Percentiles rank a stretch among this genome's conserved stretches.
Conservation (phyloP, 2,113 vertebrate genomes). For the Arvicanthis niloticus region DNA sequence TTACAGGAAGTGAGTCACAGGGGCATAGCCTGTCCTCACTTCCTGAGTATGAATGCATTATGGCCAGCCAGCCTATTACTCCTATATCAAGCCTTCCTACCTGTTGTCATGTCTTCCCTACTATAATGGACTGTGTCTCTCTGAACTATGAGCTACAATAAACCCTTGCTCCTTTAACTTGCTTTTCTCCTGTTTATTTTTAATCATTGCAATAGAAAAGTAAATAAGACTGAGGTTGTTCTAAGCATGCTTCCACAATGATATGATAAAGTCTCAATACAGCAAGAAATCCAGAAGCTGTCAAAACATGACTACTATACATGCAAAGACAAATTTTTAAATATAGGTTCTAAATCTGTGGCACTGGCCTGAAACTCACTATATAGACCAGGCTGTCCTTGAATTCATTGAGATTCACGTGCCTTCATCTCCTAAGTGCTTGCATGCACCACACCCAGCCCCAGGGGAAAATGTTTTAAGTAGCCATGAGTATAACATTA, state of each 20-base stretch:
- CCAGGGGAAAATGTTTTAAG: background rate
- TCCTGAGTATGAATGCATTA: background rate
- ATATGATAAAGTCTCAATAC: background rate
- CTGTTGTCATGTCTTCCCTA: background rate
- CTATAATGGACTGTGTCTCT: background rate
- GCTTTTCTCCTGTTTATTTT: background rate
- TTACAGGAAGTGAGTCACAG: background rate
- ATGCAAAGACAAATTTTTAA: background rate
- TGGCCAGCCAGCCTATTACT: background rate
- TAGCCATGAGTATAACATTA: fast-evolving
- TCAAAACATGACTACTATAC: background rate
- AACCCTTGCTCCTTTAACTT: background rate
- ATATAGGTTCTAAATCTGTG: background rate
- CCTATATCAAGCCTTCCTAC: background rate
- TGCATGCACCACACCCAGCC: background rate
- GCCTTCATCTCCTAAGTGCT: background rate
- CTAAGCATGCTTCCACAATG: background rate
- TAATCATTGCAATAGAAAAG: background rate
- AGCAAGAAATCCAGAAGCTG: background rate
- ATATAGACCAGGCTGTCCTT: background rate
- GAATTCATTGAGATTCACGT: background rate
- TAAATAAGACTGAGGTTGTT: background rate
- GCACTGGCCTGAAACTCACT: background rate
- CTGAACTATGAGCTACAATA: too few species aligned
- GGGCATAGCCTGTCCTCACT: background rate